Evolutionary conservation across 2,888 invertebrate species (phyloP).

Genomic region (Pogonocherus hispidulus): DNA sequence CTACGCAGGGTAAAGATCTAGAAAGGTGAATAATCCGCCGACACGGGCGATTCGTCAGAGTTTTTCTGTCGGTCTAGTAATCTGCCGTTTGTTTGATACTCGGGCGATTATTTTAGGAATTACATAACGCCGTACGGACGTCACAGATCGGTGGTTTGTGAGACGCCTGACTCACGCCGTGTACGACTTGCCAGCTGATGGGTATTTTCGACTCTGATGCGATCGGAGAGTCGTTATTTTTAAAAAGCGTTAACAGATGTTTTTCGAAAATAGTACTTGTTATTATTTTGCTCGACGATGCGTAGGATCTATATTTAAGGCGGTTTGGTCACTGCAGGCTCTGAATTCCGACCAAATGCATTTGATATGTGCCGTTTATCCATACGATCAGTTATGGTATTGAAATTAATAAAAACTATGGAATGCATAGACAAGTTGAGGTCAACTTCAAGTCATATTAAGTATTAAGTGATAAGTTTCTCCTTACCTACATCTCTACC

Average conservation of each 20-base stretch:
- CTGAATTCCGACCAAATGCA: constrained; percentile 4
- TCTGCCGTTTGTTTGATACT: constrained; percentile 28
- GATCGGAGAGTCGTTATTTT: constrained; percentile 60
- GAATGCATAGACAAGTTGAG: too few relatives aligned
- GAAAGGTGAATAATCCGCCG: constrained; percentile 30
- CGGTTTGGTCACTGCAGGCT: constrained; percentile 41
- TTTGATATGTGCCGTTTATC: constrained; percentile 4
- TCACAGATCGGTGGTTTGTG: constrained; percentile 52
- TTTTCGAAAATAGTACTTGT: constrained; percentile 54
- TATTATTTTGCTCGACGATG: constrained; percentile 44
- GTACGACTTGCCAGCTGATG: constrained; percentile 60
- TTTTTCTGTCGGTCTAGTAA: constrained; percentile 33
- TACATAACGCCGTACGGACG: constrained; percentile 41
- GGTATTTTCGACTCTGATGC: constrained; percentile 63
- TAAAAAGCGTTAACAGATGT: constrained; percentile 64
- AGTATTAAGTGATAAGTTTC: too few relatives aligned
- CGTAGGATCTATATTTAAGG: constrained; percentile 44
- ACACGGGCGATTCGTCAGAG: constrained; percentile 34
- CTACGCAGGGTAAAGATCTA: constrained; percentile 9
- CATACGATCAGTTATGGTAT: neutral
- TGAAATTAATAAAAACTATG: too few relatives aligned
- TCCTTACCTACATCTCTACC: too few relatives aligned
- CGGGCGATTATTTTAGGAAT: constrained; percentile 41
- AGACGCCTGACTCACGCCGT: constrained; percentile 59
- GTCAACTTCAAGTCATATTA: too few relatives aligned